phyloP scores from a whole-genome alignment of 1,140 invertebrate genomes.

The Muscidifurax raptorellus region DNA sequence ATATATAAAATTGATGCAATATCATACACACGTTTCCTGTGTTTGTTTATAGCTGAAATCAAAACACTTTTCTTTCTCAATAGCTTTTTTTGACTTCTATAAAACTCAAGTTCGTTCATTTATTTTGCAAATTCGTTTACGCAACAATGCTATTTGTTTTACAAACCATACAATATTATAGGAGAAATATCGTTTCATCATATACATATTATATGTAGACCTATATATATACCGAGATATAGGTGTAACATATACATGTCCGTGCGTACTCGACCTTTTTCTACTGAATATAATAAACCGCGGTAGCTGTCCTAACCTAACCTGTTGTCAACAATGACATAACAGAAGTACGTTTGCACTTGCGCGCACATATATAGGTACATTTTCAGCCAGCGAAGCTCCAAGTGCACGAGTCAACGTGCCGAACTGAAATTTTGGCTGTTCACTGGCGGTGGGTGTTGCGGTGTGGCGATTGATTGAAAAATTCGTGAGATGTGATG shows the following conservation, averaged over 20 bases:
- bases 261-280: not conserved
- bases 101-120: no score
- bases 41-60: not conserved
- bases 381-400: not conserved
- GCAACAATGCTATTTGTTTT: no score
- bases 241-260: no score
- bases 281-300: constrained; percentile 9
- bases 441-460: not conserved
- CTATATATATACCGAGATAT: not conserved
- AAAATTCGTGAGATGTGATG: constrained; percentile 43
- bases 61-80: not conserved
- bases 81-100: no score
- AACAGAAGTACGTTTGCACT: not conserved
- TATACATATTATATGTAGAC: no score
- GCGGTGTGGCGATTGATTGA: not conserved
- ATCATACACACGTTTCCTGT: not conserved
- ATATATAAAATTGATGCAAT: not conserved
- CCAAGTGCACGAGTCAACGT: not conserved
- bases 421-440: not conserved
- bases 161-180: no score
- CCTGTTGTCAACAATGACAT: not conserved
- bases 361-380: not conserved
- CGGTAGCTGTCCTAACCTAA: not conserved
- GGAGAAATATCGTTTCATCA: no score
- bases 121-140: no score